Base-by-base conservation (phyloP, 2,888 invertebrate species). In the Heliconius charithonia region DNA sequence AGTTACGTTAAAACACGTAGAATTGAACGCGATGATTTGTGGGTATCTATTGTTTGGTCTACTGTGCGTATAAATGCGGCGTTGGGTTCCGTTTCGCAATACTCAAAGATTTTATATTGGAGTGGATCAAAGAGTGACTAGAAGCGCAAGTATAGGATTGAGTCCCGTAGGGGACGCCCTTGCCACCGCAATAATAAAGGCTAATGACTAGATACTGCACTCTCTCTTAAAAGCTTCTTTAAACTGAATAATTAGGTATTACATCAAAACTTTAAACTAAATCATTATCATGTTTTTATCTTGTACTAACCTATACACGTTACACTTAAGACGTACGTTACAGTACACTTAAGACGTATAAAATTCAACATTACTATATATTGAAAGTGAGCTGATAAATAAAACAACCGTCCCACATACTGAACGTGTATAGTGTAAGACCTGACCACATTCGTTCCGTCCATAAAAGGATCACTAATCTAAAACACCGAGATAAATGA, bases 391-490 rank as follows among this genome's bases (percentile, higher is more conserved):
- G 4, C 59, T 41, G 22, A 63, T 66, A 66, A 59, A 27, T 56
- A 73, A 73, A 66, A 51, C 37, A 59, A 74, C 19, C 74, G 59
- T 69, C 56, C 73, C 67, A 65, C 59, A 2, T 32, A 41, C 41
- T 51, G 19, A 9, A 13, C 29, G 22, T 67, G 69, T 45, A 56
- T 32, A 62, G 70, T 9, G 16, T 63, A 41, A 22, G 29, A 59
- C 37, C 41, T 19, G 59, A 72, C 76, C 66, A 51, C 77, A 79
- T 77, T 77, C 75, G 77, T 41, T 80, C 66, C 73, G 73, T 6
- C 79, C 75, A 79, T 79, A 81, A 81, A 81, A 77, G 81, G 77
- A 77, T 37, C 45, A 73, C 72, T 66, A 75, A 69, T 75, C 76
- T 71, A 37, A 79, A 73, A 75, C 45, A n/a, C 25, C 13, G 22